Base-by-base conservation (phyloP, 2,797 vertebrate species). In the Spinus olivaceus region DNA sequence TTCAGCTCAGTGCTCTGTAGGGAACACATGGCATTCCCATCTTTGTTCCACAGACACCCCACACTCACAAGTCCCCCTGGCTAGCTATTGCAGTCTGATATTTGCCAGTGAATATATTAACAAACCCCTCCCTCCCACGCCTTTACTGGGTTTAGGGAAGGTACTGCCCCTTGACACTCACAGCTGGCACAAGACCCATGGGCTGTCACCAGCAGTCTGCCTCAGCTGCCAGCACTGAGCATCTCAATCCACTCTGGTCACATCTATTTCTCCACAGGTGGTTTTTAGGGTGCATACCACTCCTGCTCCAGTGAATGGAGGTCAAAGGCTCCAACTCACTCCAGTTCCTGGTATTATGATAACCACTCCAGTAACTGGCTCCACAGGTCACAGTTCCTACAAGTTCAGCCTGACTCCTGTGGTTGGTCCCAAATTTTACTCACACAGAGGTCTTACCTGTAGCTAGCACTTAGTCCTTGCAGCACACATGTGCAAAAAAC, bases 71-170 rank as follows among this genome's bases (percentile, higher is more conserved):
- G 8, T 28, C 12, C 3, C 1, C 24, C 24, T n/a, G 10, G 10
- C 35, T 66, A 46, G 19, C 44, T 81, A n/a, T 18, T 44, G 25
- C 2, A 7, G 25, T n/a, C 32, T 71, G 44, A 74, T 35, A 9
- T 84, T 74, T 79, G 28, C 5, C 25, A 27, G 2, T 41, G 57
- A 74, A 37, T 44, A 39, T 7, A 30, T 2, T 13, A 2, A 9
- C 14, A 14, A 20, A 41, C 6, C 23, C 15, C 37, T 39, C 10
- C 39, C 5, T 12, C 13, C 8, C 1, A 1, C 1, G 2, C 1
- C 1, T 66, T 51, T 53, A 13, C 32, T 42, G 32, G 2, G 7
- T 67, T 39, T 74, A 11, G 6, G 23, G n/a, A 60, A 64, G 14
- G 22, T 35, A 16, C 15, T 57, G 47, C 32, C 15, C 4, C 8